Evolutionary conservation across 2,888 invertebrate genomes (phyloP), one percentile per base, ranked within the genome.

Genomic region (Boloria euphrosyne): DNA sequence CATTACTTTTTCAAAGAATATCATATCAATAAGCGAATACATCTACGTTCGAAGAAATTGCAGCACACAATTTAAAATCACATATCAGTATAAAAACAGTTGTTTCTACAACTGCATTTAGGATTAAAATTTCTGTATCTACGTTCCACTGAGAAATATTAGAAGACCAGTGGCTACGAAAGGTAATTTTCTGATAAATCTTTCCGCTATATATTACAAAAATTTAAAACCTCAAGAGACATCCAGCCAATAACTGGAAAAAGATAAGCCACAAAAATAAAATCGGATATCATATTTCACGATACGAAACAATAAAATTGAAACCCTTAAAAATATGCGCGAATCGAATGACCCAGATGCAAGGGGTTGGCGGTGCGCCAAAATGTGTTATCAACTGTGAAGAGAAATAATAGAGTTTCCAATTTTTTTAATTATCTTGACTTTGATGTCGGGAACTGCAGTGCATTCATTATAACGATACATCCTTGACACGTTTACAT

Each of bases 361-460:
- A 74, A 78, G 73, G 70, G 75, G 75, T 78, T 89, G 90, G 90
- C 87, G 65, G 65, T 69, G 62, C 53, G 88, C 90, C 90, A 90
- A 82, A 84, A 80, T 78, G 80, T 80, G 83, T 83, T 88, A 88
- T 87, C 85, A 79, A 83, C 83, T 82, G 80, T 80, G 78, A 76
- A 79, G 77, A 78, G 80, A 81, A 82, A 86, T 83, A 82, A 80
- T 80, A 78, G 79, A 78, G 80, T 79, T 82, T 84, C 82, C 83
- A 87, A 89, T 88, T 89, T 89, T 74, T 89, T 90, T 89, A 90
- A 90, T 90, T 89, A 89, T 84, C 84, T 85, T 82, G 83, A 86
- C 79, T 83, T 81, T 83, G 83, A 83, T 82, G 77, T 80, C 80
- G 80, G 65, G 64, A 69, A 73, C 71, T 72, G 74, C 67, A 72